Evolutionary conservation across 1,140 invertebrate genomes (phyloP).

Genomic region (Ooceraea biroi): DNA sequence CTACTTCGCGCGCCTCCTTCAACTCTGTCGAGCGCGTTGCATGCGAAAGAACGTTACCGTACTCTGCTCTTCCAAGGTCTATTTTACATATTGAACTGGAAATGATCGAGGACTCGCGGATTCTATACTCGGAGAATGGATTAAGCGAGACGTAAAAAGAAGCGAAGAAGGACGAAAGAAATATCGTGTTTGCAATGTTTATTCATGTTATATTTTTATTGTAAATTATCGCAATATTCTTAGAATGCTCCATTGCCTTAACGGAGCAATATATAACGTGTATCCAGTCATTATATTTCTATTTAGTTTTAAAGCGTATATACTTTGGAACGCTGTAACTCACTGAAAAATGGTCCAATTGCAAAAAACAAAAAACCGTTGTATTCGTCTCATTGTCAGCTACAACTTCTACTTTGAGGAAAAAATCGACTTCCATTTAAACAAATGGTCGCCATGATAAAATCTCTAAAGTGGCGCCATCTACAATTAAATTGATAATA

Average conservation of each 20-base stretch:
- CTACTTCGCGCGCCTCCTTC: slow-evolving; percentile 53
- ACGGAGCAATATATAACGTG: neutral
- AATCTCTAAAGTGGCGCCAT: no score
- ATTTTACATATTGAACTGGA: slow-evolving; percentile 31
- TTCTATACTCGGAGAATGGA: slow-evolving; percentile 12
- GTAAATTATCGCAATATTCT: neutral
- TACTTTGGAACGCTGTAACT: neutral
- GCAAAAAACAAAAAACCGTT: no score
- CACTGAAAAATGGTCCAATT: no score
- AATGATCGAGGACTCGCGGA: neutral
- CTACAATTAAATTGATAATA: no score
- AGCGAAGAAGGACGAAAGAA: neutral
- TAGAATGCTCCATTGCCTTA: neutral
- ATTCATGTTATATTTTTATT: neutral
- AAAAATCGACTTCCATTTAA: no score
- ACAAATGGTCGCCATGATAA: no score
- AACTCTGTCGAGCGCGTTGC: no score
- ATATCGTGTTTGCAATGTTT: neutral
- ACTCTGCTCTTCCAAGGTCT: slow-evolving; percentile 22
- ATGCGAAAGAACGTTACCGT: slow-evolving; percentile 20
- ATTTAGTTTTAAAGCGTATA: neutral
- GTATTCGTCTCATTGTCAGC: no score
- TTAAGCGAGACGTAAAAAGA: neutral
- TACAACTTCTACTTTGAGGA: no score
- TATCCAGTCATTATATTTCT: neutral